Evolutionary conservation across 2,113 vertebrate species (phyloP).

Genomic region (Anhinga anhinga): DNA sequence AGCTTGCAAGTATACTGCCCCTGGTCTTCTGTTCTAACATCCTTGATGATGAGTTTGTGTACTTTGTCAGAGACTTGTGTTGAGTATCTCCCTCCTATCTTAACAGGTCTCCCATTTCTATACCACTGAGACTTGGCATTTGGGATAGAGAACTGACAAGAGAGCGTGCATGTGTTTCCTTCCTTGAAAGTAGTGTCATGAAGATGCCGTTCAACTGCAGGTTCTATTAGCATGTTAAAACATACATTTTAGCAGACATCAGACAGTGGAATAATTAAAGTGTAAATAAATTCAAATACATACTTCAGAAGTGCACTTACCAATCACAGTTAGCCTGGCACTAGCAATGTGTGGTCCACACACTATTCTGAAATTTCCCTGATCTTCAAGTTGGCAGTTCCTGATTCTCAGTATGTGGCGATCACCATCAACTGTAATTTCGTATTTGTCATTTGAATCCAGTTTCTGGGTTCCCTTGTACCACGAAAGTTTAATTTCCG

Average conservation of each 20-base stretch:
- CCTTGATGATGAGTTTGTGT: slow-evolving; percentile 90
- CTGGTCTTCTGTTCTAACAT: slow-evolving; percentile 90
- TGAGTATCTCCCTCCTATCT: slow-evolving; percentile 84
- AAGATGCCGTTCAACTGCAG: slow-evolving; percentile 87
- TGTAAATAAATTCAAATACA: not conserved
- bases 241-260: not conserved
- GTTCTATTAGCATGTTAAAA: slow-evolving; percentile 76
- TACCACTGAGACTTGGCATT: slow-evolving; percentile 92
- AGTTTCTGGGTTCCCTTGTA: slow-evolving; percentile 96
- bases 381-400: slow-evolving; percentile 85
- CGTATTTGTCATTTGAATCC: slow-evolving; percentile 85
- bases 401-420: slow-evolving; percentile 85
- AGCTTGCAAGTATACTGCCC: slow-evolving; percentile 89
- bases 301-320: slow-evolving; percentile 74
- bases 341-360: slow-evolving; percentile 96
- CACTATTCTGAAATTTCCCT: slow-evolving; percentile 92
- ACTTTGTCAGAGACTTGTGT: slow-evolving; percentile 89
- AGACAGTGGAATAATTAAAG: not conserved
- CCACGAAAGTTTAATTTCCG: slow-evolving; percentile 95
- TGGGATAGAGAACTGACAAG: slow-evolving; percentile 92
- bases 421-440: slow-evolving; percentile 85
- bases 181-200: slow-evolving; percentile 91
- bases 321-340: slow-evolving; percentile 88
- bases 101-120: slow-evolving; percentile 88
- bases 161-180: slow-evolving; percentile 86